Percentiles rank a stretch among this genome's conserved stretches.
Evolutionary conservation across 2,888 invertebrate species (phyloP).

Genomic region (Idaea straminata): DNA sequence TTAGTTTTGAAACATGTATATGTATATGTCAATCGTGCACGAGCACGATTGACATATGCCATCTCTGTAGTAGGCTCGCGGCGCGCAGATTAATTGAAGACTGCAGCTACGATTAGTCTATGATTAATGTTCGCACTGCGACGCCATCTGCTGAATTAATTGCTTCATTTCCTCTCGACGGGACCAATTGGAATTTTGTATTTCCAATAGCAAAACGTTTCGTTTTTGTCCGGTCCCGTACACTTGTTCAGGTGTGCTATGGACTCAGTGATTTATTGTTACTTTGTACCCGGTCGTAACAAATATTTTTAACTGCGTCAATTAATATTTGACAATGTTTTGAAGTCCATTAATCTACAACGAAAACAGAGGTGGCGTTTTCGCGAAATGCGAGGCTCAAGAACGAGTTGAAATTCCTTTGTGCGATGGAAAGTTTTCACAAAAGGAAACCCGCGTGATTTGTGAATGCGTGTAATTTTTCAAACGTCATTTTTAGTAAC

Average conservation of each 20-base stretch:
- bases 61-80: conserved; percentile 27
- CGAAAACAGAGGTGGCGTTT: conserved; percentile 19
- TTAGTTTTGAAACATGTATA: neutral
- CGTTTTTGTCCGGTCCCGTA: conserved; percentile 61
- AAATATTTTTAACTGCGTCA: conserved; percentile 24
- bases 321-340: conserved; percentile 29
- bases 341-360: conserved; percentile 31
- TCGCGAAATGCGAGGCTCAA: conserved; percentile 60
- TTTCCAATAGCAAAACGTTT: conserved; percentile 67
- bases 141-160: conserved; percentile 80
- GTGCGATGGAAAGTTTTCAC: conserved; percentile 68
- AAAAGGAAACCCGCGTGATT: conserved; percentile 76
- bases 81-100: conserved; percentile 74
- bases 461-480: conserved; percentile 80
- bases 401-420: conserved; percentile 70
- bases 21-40: no score
- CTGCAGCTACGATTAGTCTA: conserved; percentile 79
- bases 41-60: conserved; percentile 34
- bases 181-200: conserved; percentile 78
- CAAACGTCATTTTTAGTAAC: conserved; percentile 78
- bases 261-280: conserved; percentile 61
- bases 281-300: conserved; percentile 45
- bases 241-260: conserved; percentile 66
- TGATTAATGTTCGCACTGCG: conserved; percentile 78
- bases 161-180: conserved; percentile 79